Evolutionary conservation across 2,113 vertebrate genomes (phyloP), one percentile per base, ranked within the genome.

Genomic region (Anarhynchus alexandrinus): DNA sequence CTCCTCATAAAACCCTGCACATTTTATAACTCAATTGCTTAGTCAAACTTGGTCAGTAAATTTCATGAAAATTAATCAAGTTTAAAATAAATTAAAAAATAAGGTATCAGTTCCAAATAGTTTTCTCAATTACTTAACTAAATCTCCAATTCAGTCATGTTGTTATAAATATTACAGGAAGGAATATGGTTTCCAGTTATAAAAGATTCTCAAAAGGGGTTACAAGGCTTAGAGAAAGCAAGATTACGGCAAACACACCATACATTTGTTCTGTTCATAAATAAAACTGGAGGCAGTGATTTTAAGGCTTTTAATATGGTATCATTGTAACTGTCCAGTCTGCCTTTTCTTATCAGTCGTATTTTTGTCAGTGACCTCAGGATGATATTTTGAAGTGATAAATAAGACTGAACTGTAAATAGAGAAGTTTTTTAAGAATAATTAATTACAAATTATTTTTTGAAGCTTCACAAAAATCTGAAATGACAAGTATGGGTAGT

Each of bases 381-480:
- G 42, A 45, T 32, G 5, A 4, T 27, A 40, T 54, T 74, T 64
- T 29, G 17, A 23, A 3, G 5, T 16, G n/a, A 67, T 59, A 47
- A 29, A 20, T 32, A 64, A 85, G 74, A 34, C 6, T 18, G 15
- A 15, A 19, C 36, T 32, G 6, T 12, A 87, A 74, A 47, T 1
- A n/a, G 4, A 21, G 5, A 1, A 1, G 0, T 2, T 32, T n/a
- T 32, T 40, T 8, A 36, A 38, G 51, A 51, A 27, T 8, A 19
- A 62, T 38, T 64, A 80, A n/a, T 21, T 27, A 29, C 3, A 38
- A 32, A 20, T 20, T 27, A 19, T 34, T 40, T 43, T 70, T 38
- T 12, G 30, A 42, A 62, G n/a, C 42, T 16, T 42, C 18, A 19
- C 21, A 30, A 29, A 52, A 32, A 23, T 8, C 0, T 16, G 30